A percentile compares a stretch with the other conserved stretches of the same genome.
Conservation (phyloP, 2,888 invertebrate species). For the Seira ritae region DNA sequence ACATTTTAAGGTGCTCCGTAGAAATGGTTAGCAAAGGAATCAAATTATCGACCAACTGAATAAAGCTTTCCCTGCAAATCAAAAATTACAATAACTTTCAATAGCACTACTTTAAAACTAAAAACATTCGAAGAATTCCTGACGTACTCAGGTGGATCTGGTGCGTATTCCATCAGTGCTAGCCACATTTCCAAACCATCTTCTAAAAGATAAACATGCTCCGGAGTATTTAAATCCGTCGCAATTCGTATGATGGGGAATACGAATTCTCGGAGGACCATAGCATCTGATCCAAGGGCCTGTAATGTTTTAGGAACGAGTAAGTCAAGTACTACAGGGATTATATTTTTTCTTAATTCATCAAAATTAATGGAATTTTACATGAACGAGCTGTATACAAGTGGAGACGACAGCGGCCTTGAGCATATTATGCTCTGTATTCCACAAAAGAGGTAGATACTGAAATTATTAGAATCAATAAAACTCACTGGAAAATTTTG, state of each 20-base stretch:
- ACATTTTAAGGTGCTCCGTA: constrained; percentile 72
- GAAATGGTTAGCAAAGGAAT: constrained; percentile 71
- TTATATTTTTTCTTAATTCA: too few species aligned
- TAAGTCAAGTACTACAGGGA: not conserved
- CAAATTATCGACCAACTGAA: constrained; percentile 69
- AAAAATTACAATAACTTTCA: constrained; percentile 1
- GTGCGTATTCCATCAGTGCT: constrained; percentile 86
- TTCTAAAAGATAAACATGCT: constrained; percentile 92
- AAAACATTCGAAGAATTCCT: too few species aligned
- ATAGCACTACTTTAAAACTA: not conserved
- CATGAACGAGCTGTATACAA: constrained; percentile 90
- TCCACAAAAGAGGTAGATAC: constrained; percentile 92
- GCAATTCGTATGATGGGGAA: constrained; percentile 83
- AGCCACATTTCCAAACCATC: constrained; percentile 95
- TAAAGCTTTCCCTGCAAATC: constrained; percentile 68
- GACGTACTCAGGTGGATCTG: constrained; percentile 75
- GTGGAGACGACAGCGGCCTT: constrained; percentile 93
- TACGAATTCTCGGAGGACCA: constrained; percentile 78
- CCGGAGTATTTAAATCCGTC: constrained; percentile 85
- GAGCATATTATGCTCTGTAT: constrained; percentile 90
- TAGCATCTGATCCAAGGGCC: constrained; percentile 78
- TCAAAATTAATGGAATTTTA: constrained; percentile 73
- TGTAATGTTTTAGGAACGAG: too few species aligned
- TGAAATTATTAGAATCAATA: too few species aligned
- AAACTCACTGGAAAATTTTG: constrained; percentile 70